Evolutionary conservation across 2,113 vertebrate genomes (phyloP), one percentile per base, ranked within the genome.

Genomic region (Aleadryas rufinucha): DNA sequence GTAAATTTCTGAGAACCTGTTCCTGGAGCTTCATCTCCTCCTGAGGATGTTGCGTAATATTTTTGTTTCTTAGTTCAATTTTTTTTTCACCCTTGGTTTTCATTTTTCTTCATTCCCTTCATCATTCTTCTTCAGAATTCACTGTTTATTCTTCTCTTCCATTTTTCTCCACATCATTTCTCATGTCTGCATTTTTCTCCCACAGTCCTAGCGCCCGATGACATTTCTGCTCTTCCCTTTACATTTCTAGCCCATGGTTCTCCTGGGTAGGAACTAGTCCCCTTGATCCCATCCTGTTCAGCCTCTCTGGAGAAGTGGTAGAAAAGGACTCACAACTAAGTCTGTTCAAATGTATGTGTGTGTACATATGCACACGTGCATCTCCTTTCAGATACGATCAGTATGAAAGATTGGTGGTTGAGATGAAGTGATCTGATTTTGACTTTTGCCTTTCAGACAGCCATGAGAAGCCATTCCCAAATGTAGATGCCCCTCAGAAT

Each of bases 281-380:
- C 6, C 21, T 69, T 31, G 14, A 28, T 44, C 30, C 33, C 35
- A 54, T 57, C 30, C 20, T 0, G 0, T 53, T 79, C 54, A 70
- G 22, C 47, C 31, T 85, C 50, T 61, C 21, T 31, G 33, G 63
- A 83, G n/a, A 63, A 18, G 7, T 30, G 44, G 23, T 81, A 7
- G 59, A 59, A 94, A 86, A 56, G 22, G 20, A 59, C 6, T 31
- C 64, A 54, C 24, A 53, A 17, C 8, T 26, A 16, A 24, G 10
- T 3, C 9, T 59, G 39, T 45, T 45, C 33, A 39, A 5, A 11
- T 23, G 22, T 22, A 10, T 7, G 4, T 16, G 7, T 16, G 11
- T 18, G 44, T 50, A 54, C 4, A 0, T 3, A 1, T 30, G 39
- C 26, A 18, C 19, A 6, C 0, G 0, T 65, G 45, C 18, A 14